Conservation (phyloP, 1,140 invertebrate genomes). For the Neodiprion fabricii region DNA sequence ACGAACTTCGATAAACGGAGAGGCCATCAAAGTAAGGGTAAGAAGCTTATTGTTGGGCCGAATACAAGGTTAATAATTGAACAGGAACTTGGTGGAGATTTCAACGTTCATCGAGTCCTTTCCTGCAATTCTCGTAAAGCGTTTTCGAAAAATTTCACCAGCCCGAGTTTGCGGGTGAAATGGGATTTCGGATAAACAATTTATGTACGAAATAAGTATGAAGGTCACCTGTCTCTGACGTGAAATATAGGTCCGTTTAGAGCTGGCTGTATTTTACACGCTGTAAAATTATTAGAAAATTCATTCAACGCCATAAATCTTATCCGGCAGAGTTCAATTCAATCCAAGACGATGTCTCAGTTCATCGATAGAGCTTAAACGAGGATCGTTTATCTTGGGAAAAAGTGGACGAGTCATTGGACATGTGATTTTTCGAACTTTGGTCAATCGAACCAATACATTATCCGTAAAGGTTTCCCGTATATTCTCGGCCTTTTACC, state of each 20-base stretch:
- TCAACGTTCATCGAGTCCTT: background rate
- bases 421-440: background rate
- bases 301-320: background rate
- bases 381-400: background rate
- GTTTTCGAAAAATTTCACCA: background rate
- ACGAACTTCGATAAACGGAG: background rate
- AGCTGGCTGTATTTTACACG: background rate
- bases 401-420: background rate
- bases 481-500: too few relatives aligned
- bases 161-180: too few relatives aligned
- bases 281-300: background rate
- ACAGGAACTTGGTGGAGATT: background rate
- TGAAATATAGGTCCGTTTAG: too few relatives aligned
- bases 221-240: too few relatives aligned
- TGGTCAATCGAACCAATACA: background rate
- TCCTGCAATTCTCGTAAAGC: background rate
- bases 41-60: background rate
- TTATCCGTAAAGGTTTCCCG: background rate
- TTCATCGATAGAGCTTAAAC: background rate
- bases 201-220: too few relatives aligned
- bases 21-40: conserved; percentile 1
- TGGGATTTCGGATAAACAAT: too few relatives aligned
- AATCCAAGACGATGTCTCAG: background rate
- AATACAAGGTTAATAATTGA: background rate
- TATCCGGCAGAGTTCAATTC: background rate